Percentiles rank a stretch among this genome's conserved stretches.
Conservation (phyloP, 2,797 vertebrate species). For the Eulemur rubriventer region DNA sequence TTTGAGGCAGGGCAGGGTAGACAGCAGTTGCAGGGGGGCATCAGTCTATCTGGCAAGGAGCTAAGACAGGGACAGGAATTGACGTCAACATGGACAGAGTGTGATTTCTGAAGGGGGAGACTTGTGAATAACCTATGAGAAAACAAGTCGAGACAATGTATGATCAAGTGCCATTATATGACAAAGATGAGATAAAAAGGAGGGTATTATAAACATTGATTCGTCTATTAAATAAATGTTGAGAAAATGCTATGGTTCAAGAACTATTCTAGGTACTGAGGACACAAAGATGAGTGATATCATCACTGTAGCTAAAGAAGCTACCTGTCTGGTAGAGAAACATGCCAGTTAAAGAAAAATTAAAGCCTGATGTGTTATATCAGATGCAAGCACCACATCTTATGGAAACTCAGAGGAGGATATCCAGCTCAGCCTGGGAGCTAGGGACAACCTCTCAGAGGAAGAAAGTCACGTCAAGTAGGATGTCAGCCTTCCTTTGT, state of each 20-base stretch:
- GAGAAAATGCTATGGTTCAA: not conserved
- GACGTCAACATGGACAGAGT: not conserved
- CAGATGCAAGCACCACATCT: not conserved
- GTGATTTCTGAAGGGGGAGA: not conserved
- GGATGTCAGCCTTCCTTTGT: not conserved
- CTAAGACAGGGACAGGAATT: not conserved
- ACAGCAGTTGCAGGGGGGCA: not conserved
- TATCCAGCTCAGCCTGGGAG: not conserved
- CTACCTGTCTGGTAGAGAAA: not conserved
- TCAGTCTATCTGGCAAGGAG: not conserved
- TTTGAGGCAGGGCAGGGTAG: slow-evolving; percentile 17
- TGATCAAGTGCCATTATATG: not conserved
- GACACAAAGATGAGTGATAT: not conserved
- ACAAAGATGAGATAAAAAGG: not conserved
- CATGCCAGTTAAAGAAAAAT: not conserved
- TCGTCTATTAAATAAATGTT: not conserved
- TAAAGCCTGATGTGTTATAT: not conserved
- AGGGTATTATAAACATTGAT: not conserved
- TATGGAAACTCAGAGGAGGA: not conserved
- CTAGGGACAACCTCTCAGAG: not conserved
- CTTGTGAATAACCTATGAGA: not conserved
- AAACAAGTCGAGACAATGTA: not conserved
- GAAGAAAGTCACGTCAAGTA: not conserved
- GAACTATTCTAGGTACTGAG: not conserved
- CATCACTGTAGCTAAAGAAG: not conserved